Percentiles rank a stretch among this genome's conserved stretches.
These are phyloP conservation scores for Talpa occidentalis DNA, from an alignment of 2,113 vertebrate genomes.

Conservation along the genomic window DNA sequence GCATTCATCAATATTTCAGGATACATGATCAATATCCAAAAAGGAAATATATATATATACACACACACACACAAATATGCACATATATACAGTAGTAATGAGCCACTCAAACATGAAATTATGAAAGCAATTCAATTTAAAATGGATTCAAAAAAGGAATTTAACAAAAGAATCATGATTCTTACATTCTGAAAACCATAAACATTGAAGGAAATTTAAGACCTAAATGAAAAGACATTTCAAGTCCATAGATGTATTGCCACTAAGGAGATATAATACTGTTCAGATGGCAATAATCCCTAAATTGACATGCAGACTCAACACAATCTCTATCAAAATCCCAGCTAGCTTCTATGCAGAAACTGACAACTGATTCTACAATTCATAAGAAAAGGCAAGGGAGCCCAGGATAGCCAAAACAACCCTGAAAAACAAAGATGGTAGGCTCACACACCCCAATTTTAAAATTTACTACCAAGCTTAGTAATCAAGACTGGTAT, in stretches of 20 bases:
- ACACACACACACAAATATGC: neutral
- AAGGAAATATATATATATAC: neutral
- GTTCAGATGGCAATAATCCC: neutral
- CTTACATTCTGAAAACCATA: conserved; percentile 20
- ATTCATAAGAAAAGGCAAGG: neutral
- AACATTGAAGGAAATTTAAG: conserved; percentile 38
- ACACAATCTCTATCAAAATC: neutral
- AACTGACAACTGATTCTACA: neutral
- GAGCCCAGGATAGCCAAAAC: neutral
- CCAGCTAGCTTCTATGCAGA: neutral
- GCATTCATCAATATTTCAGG: neutral
- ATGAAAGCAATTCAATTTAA: conserved; percentile 14
- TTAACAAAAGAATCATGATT: neutral
- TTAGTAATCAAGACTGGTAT: neutral
- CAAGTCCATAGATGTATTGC: neutral
- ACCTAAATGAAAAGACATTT: neutral
- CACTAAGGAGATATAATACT: neutral
- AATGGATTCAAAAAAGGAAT: neutral
- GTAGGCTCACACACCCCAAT: neutral
- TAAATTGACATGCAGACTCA: neutral
- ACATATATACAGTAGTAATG: neutral
- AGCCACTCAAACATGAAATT: conserved; percentile 13
- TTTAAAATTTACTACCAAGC: conserved; percentile 25
- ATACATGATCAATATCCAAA: conserved; percentile 9
- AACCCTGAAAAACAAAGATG: neutral